phyloP scores from a whole-genome alignment of 2,888 invertebrate species.

The Hanleya hanleyi region DNA sequence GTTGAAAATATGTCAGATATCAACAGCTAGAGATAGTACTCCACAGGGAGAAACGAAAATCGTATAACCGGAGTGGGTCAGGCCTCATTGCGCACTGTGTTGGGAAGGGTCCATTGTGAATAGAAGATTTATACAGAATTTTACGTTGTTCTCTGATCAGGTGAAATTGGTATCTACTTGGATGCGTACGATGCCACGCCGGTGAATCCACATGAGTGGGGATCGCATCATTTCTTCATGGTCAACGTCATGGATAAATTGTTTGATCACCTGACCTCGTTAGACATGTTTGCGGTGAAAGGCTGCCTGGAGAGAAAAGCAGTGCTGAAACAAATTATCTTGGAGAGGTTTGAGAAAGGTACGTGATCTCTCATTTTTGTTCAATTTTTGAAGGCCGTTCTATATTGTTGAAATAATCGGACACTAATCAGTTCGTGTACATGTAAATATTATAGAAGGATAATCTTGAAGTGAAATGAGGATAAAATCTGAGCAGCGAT shows the following conservation, averaged over 20 bases:
- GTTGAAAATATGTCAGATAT: no score
- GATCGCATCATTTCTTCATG: conserved; percentile 58
- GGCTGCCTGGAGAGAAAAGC: conserved; percentile 48
- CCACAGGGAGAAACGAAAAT: no score
- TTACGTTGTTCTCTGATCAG: conserved; percentile 33
- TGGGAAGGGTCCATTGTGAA: not conserved
- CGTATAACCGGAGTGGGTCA: no score
- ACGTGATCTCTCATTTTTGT: not conserved
- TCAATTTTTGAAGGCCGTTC: no score
- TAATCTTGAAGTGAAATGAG: no score
- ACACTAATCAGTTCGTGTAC: no score
- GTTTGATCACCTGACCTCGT: conserved; percentile 42
- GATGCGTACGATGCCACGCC: conserved; percentile 55
- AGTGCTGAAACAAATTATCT: conserved; percentile 48
- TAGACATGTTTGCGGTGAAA: conserved; percentile 53
- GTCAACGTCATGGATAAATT: conserved; percentile 55
- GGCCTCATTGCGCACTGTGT: no score
- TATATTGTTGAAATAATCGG: no score
- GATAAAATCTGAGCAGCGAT: no score
- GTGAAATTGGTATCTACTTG: conserved; percentile 58
- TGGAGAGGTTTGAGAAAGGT: conserved; percentile 61
- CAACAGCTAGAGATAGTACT: no score
- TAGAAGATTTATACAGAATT: not conserved
- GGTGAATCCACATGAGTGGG: conserved; percentile 43
- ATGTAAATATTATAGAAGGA: no score